phyloP scores from a whole-genome alignment of 1,140 invertebrate species.

The Pachypsylla venusta region DNA sequence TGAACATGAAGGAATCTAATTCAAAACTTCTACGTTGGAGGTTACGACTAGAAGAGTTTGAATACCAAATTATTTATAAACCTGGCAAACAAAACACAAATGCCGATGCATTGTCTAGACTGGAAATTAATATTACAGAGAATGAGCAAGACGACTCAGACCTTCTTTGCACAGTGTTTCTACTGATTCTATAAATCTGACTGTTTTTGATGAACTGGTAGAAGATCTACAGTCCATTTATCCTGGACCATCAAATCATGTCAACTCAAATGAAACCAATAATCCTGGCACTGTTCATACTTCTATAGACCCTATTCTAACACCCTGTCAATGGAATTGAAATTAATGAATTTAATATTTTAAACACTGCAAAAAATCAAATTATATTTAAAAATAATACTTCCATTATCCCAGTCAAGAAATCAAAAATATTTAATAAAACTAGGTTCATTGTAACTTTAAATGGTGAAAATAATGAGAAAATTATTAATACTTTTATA shows the following conservation, averaged over 20 bases:
- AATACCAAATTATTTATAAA: constrained; percentile 21
- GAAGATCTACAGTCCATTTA: neutral
- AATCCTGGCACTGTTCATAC: no score
- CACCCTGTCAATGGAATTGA: no score
- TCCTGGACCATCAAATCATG: neutral
- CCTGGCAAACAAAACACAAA: constrained; percentile 29
- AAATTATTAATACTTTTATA: neutral
- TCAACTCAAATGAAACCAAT: neutral
- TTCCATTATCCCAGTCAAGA: neutral
- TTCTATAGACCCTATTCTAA: no score
- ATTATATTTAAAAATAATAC: neutral
- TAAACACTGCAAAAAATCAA: neutral
- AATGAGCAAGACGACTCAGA: constrained; percentile 26
- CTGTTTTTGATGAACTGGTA: no score
- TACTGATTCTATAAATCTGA: constrained; percentile 26
- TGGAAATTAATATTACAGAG: neutral
- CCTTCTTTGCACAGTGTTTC: constrained; percentile 18
- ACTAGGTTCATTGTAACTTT: neutral
- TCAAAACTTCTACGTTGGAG: constrained; percentile 20
- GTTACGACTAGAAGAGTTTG: constrained; percentile 18
- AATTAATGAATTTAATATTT: neutral
- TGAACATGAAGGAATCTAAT: constrained; percentile 27
- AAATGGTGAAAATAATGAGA: neutral
- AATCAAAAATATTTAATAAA: neutral
- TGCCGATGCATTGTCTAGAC: constrained; percentile 28